These are phyloP conservation scores for Dicentrarchus labrax DNA, from an alignment of 2,113 vertebrate genomes.

Conservation along the genomic window DNA sequence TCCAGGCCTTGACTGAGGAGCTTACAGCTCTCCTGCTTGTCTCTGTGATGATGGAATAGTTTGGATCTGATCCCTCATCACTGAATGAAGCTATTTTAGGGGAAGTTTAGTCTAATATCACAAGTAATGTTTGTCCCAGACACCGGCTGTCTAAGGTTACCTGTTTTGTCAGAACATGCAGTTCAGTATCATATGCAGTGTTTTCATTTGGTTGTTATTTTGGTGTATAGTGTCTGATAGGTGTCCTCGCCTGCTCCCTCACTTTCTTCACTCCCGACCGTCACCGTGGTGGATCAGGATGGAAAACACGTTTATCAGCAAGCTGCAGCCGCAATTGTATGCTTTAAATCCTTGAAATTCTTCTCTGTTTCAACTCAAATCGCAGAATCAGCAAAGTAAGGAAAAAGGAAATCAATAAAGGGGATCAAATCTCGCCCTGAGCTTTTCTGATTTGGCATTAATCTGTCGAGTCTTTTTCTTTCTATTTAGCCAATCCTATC, in stretches of 20 bases:
- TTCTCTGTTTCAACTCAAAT: conserved; percentile 72
- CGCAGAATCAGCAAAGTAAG: conserved; percentile 63
- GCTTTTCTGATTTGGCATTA: conserved; percentile 80
- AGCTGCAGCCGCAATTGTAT: conserved; percentile 66
- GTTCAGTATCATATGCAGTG: conserved; percentile 25
- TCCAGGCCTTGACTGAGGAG: neutral
- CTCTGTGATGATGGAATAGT: conserved; percentile 31
- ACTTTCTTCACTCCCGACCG: neutral
- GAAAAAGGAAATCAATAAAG: conserved; percentile 77
- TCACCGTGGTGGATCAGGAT: conserved; percentile 53
- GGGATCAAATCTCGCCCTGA: conserved; percentile 73
- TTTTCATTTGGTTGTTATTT: conserved; percentile 39
- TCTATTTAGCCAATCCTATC: conserved; percentile 58
- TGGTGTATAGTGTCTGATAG: conserved; percentile 19
- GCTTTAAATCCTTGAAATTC: conserved; percentile 72
- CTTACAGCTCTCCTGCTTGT: neutral
- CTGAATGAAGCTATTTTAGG: conserved; percentile 46
- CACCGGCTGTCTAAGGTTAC: conserved; percentile 48
- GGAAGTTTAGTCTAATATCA: conserved; percentile 55
- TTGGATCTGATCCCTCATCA: conserved; percentile 2
- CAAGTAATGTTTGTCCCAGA: conserved; percentile 61
- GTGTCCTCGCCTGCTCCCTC: conserved; percentile 25
- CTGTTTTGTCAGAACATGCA: conserved; percentile 52
- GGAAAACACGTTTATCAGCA: conserved; percentile 66
- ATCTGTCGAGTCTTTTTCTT: conserved; percentile 70